Evolutionary conservation across 2,113 vertebrate genomes (phyloP).

Genomic region (Machaerirhynchus nigripectus): DNA sequence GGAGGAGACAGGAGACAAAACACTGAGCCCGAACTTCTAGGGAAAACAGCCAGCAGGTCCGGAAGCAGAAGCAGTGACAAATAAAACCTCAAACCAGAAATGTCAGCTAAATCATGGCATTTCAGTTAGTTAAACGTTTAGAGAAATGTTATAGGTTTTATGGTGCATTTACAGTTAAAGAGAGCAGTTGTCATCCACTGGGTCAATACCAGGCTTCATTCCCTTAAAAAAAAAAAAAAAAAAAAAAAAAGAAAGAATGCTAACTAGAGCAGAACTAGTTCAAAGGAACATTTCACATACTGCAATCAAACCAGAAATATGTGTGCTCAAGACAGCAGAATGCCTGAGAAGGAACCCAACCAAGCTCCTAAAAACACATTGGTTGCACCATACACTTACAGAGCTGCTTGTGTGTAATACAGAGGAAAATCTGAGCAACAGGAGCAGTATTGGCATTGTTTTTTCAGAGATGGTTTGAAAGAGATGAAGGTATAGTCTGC

Average conservation of each 20-base stretch:
- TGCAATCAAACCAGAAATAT: background rate
- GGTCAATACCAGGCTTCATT: background rate
- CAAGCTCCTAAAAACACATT: fast-evolving
- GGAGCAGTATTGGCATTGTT: background rate
- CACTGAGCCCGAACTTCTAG: background rate
- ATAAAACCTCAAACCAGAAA: background rate
- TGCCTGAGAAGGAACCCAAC: background rate
- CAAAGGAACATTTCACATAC: background rate
- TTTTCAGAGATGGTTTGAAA: background rate
- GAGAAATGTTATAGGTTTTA: background rate
- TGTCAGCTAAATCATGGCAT: background rate
- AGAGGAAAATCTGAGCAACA: background rate
- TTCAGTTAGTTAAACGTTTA: background rate
- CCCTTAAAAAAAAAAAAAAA: background rate
- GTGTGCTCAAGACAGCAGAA: background rate
- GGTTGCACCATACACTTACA: background rate
- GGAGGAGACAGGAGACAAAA: background rate
- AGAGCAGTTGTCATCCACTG: background rate
- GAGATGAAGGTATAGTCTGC: background rate
- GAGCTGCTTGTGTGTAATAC: background rate
- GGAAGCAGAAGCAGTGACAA: background rate
- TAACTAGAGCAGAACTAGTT: background rate
- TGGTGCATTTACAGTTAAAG: background rate
- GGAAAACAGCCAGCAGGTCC: background rate
- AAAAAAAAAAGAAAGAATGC: background rate